Evolutionary conservation across 2,888 invertebrate genomes (phyloP), one percentile per base, ranked within the genome.

Genomic region (Eucriotettix oculatus): DNA sequence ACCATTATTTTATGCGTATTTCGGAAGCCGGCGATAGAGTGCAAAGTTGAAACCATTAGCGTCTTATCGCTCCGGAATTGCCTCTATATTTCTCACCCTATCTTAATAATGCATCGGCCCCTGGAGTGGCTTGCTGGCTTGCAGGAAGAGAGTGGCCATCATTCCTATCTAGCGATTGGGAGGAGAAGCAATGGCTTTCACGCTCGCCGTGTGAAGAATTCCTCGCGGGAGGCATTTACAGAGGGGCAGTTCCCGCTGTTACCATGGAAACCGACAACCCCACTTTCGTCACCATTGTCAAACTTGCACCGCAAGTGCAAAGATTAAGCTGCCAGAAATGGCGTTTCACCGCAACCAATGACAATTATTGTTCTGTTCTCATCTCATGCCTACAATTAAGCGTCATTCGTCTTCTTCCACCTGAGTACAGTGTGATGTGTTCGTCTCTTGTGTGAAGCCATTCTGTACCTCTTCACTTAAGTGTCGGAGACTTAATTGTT

Each of bases 11-110:
- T 62, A 63, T 61, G 60, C 62, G 60, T 61, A 62, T 62, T 63
- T 63, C 62, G 56, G 67, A 66, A 65, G 67, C 68, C 66, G 68
- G 67, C 74, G 76, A 77, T 77, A 76, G 78, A 77, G 78, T 78
- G 78, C 75, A 76, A 78, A 78, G 76, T 78, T 77, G 78, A 75
- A 76, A 72, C 76, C 76, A 77, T 78, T 78, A 78, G 71, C 76
- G 76, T 76, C 76, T 76, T 76, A 76, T 76, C 77, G 75, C 71
- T 68, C 68, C 70, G 70, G 70, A 75, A 76, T 75, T 75, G 75
- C 75, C 70, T 70, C 74, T 74, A 75, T 76, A 77, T 76, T 76
- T 76, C 73, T 70, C 70, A 66, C 69, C 68, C 65, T 74, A 73
- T 73, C 73, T 73, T 68, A 70, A 73, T 74, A 74, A 74, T 74